Evolutionary conservation across 2,888 invertebrate species (phyloP).

Genomic region (Escarpia spicata): DNA sequence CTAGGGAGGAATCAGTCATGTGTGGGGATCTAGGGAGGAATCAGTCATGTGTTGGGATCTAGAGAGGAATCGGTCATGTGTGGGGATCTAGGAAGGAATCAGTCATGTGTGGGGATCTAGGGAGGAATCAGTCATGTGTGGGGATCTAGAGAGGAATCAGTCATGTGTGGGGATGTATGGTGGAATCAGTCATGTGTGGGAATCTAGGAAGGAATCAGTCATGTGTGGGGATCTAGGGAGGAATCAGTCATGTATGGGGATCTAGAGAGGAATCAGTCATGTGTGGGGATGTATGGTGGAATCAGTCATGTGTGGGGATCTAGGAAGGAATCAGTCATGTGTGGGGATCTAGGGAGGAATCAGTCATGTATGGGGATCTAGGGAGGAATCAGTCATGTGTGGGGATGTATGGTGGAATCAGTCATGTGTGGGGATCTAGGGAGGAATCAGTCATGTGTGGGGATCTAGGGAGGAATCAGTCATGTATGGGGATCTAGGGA

Average conservation of each 20-base stretch:
- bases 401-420: background rate
- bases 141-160: background rate
- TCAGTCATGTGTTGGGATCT: background rate
- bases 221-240: background rate
- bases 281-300: background rate
- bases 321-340: background rate
- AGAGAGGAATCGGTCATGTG: background rate
- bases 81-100: background rate
- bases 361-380: background rate
- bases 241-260: background rate
- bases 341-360: background rate
- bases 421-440: too few species aligned
- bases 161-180: background rate
- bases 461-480: too few species aligned
- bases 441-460: too few species aligned
- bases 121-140: background rate
- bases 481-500: too few species aligned
- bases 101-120: background rate
- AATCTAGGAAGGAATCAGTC: background rate
- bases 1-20: background rate
- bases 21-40: background rate
- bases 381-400: background rate
- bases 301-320: background rate
- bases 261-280: background rate
- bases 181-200: background rate